Percentiles rank a stretch among this genome's conserved stretches.
Conservation (phyloP, 1,140 invertebrate genomes). For the Atta colombica region DNA sequence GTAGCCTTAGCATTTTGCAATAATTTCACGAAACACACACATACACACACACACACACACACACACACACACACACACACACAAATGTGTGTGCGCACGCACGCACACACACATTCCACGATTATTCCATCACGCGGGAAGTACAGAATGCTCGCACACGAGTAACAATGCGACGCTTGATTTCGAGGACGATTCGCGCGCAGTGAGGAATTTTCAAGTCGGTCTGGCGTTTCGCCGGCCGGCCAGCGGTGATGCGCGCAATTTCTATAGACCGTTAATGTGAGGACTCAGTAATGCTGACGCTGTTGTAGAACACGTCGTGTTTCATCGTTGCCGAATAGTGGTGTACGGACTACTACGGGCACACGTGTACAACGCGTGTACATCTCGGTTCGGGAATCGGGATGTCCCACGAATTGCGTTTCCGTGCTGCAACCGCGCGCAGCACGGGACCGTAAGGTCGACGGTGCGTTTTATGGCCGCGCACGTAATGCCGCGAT, state of each 20-base stretch:
- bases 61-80: no score
- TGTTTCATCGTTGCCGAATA: constrained; percentile 38
- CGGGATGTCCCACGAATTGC: constrained; percentile 46
- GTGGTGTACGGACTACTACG: background rate
- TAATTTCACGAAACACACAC: constrained; percentile 15
- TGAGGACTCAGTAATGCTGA: constrained; percentile 33
- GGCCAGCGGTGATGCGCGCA: background rate
- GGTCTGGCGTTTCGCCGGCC: constrained; percentile 14
- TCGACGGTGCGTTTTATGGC: constrained; percentile 55
- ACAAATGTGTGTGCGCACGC: no score
- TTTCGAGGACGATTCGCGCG: constrained; percentile 1
- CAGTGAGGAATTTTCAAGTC: constrained; percentile 48
- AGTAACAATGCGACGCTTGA: constrained; percentile 42
- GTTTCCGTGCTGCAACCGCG: constrained; percentile 40
- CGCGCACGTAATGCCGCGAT: background rate
- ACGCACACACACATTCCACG: no score
- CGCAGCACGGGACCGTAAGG: background rate
- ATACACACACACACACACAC: no score
- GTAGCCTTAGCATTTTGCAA: background rate
- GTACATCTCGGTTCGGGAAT: background rate
- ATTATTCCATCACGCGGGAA: constrained; percentile 37
- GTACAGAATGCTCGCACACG: background rate
- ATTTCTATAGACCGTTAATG: constrained; percentile 50
- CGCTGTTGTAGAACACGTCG: constrained; percentile 33
- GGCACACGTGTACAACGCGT: background rate